phyloP scores from a whole-genome alignment of 23 tunicate genomes.

The Trididemnum clinides region DNA sequence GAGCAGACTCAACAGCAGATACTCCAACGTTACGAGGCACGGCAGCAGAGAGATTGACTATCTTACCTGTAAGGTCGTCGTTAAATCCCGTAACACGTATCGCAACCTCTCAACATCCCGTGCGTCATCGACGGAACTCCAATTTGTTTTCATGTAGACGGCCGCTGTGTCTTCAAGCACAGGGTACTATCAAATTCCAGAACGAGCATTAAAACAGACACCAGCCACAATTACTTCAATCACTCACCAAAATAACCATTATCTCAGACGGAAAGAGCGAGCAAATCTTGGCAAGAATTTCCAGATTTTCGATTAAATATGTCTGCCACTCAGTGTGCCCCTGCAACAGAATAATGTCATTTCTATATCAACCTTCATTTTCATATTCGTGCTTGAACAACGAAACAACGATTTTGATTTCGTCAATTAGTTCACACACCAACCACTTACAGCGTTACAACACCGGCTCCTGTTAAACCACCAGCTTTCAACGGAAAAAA shows the following conservation, averaged over 20 bases:
- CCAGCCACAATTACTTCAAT: not conserved
- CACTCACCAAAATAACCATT: slow-evolving; percentile 60
- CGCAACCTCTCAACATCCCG: slow-evolving; percentile 11
- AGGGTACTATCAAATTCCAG: slow-evolving; percentile 45
- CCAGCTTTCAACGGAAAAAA: too few species aligned
- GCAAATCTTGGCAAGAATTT: slow-evolving; percentile 77
- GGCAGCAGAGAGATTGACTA: too few species aligned
- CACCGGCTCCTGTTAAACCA: too few species aligned
- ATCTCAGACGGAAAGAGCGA: slow-evolving; percentile 66
- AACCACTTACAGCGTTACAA: too few species aligned
- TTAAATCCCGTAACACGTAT: slow-evolving; percentile 57
- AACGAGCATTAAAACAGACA: not conserved
- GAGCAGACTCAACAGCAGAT: too few species aligned
- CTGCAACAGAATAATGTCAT: too few species aligned
- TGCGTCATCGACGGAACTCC: slow-evolving; percentile 26
- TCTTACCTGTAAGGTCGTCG: slow-evolving; percentile 64
- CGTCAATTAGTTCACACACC: too few species aligned
- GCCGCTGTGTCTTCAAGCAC: slow-evolving; percentile 70
- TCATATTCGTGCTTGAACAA: too few species aligned
- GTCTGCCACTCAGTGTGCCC: slow-evolving; percentile 95
- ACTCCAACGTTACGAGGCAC: too few species aligned
- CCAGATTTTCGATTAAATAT: slow-evolving; percentile 80
- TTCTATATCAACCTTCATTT: too few species aligned
- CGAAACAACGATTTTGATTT: too few species aligned
- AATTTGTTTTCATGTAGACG: slow-evolving; percentile 54